phyloP scores from a whole-genome alignment of 2,888 invertebrate genomes.

The Molanna angustata region DNA sequence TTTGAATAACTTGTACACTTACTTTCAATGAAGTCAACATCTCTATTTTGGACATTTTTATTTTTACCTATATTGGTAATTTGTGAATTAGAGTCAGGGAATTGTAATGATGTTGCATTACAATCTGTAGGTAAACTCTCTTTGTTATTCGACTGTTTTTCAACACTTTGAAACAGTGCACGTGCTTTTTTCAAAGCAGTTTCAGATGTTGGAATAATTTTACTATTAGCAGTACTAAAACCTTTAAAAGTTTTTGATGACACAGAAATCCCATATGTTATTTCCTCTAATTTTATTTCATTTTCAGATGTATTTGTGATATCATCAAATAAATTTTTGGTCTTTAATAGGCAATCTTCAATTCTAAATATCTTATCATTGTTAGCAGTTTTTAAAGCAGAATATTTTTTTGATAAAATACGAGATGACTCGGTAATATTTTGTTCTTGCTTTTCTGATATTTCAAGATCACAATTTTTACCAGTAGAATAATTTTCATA shows the following conservation, averaged over 20 bases:
- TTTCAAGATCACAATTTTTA: too few species aligned
- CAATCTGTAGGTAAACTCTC: too few species aligned
- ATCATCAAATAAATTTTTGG: slow-evolving; percentile 1
- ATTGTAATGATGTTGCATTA: too few species aligned
- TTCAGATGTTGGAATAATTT: slow-evolving; percentile 9
- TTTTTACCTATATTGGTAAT: too few species aligned
- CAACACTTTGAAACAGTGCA: neutral
- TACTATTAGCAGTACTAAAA: slow-evolving; percentile 17
- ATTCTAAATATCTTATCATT: neutral
- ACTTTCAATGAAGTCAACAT: too few species aligned
- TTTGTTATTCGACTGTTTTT: too few species aligned
- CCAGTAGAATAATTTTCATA: too few species aligned
- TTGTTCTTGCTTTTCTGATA: too few species aligned
- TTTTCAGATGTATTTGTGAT: neutral
- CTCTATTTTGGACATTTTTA: too few species aligned
- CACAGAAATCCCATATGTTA: neutral
- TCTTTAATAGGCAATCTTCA: neutral
- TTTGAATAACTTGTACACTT: too few species aligned
- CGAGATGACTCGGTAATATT: neutral
- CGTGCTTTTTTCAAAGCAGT: neutral
- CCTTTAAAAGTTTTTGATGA: slow-evolving; percentile 7
- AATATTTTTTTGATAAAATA: too few species aligned
- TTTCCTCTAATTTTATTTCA: neutral
- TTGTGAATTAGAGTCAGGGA: too few species aligned
- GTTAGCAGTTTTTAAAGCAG: neutral